These are phyloP conservation scores for Trachops cirrhosus DNA, from an alignment of 2,797 vertebrate genomes.

Conservation along the genomic window DNA sequence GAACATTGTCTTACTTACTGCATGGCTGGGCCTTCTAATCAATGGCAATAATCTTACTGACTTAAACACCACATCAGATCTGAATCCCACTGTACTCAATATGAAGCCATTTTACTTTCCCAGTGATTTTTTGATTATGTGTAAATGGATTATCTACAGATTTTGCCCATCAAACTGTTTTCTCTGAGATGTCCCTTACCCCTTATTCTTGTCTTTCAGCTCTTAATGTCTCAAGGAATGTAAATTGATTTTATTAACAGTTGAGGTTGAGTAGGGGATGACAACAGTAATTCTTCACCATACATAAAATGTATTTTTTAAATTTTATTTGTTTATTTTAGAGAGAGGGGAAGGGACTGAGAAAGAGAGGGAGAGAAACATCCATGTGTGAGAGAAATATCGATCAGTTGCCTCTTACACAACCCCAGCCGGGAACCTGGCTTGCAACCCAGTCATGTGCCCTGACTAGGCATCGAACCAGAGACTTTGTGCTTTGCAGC, in stretches of 20 bases:
- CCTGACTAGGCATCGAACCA: neutral
- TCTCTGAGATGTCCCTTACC: neutral
- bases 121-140: neutral
- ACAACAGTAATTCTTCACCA: neutral
- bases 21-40: neutral
- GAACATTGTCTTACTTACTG: neutral
- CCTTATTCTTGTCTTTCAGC: neutral
- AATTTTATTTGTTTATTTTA: neutral
- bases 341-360: neutral
- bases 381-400: neutral
- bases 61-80: neutral
- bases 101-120: neutral
- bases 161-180: neutral
- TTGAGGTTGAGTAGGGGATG: neutral
- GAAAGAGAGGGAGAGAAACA: neutral
- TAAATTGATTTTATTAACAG: neutral
- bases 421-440: neutral
- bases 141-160: neutral
- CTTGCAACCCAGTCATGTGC: neutral
- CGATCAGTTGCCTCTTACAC: neutral
- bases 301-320: neutral
- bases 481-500: neutral
- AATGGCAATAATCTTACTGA: neutral
- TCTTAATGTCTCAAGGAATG: conserved; percentile 24
- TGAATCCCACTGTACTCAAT: neutral